These are phyloP conservation scores for Limonius californicus DNA, from an alignment of 1,140 invertebrate genomes.

Conservation along the genomic window DNA sequence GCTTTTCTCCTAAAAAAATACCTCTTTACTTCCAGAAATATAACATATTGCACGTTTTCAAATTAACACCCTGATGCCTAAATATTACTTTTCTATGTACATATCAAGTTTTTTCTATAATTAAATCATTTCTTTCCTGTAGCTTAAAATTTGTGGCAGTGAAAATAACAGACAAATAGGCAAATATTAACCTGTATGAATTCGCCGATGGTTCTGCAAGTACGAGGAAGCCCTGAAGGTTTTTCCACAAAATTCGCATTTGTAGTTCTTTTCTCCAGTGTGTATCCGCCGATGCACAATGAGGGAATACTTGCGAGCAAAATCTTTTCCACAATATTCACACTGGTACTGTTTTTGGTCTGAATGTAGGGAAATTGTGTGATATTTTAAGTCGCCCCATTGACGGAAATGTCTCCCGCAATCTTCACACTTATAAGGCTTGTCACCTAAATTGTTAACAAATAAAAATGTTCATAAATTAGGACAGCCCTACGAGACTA, in stretches of 20 bases:
- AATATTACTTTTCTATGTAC: too few relatives aligned
- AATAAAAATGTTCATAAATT: too few relatives aligned
- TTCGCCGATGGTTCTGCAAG: slow-evolving; percentile 80
- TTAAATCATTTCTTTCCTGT: too few relatives aligned
- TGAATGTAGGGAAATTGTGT: slow-evolving; percentile 82
- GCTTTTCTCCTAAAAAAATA: slow-evolving; percentile 71
- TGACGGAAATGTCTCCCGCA: slow-evolving; percentile 77
- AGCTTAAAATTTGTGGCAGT: too few relatives aligned
- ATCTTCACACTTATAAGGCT: slow-evolving; percentile 74
- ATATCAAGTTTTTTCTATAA: too few relatives aligned
- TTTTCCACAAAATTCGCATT: slow-evolving; percentile 80
- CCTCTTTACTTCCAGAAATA: too few relatives aligned
- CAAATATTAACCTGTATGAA: slow-evolving; percentile 74
- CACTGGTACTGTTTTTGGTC: slow-evolving; percentile 78
- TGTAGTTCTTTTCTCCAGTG: slow-evolving; percentile 85
- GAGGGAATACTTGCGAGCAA: slow-evolving; percentile 89
- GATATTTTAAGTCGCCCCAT: slow-evolving; percentile 87
- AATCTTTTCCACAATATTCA: slow-evolving; percentile 88
- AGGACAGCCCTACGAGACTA: background rate
- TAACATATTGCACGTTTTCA: too few relatives aligned
- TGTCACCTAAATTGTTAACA: slow-evolving; percentile 71
- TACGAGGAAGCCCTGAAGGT: slow-evolving; percentile 83
- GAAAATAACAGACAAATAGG: too few relatives aligned
- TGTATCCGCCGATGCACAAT: slow-evolving; percentile 87
- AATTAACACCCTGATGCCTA: too few relatives aligned